Percentiles rank a stretch among this genome's conserved stretches.
phyloP scores from a whole-genome alignment of 2,113 vertebrate genomes.

The Vulpes vulpes region DNA sequence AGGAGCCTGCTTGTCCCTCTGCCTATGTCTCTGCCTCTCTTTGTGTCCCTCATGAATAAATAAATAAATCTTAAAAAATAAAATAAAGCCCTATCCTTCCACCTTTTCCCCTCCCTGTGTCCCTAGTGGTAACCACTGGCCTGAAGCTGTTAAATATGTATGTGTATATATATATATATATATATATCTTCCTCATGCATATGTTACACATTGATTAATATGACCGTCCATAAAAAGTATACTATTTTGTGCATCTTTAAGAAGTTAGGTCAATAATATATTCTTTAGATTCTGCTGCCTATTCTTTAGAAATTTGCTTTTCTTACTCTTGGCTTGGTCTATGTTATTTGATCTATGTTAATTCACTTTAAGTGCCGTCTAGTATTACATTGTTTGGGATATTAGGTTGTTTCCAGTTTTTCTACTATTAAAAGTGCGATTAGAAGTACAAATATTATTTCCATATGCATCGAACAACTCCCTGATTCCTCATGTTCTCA shows the following conservation, averaged over 20 bases:
- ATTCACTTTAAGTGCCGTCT: background rate
- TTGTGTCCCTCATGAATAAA: too few relatives aligned
- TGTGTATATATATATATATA: background rate
- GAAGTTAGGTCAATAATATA: background rate
- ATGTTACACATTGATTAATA: background rate
- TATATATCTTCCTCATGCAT: background rate
- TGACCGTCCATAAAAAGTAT: background rate
- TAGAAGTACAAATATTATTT: slow-evolving; percentile 54
- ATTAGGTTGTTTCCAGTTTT: background rate
- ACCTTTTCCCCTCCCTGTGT: background rate
- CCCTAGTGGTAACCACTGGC: background rate
- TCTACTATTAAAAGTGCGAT: background rate
- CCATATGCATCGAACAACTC: background rate
- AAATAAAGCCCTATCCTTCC: background rate
- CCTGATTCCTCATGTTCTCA: background rate
- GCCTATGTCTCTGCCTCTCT: too few relatives aligned
- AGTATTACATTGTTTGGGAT: slow-evolving; percentile 1
- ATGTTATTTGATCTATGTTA: background rate
- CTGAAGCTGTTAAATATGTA: background rate
- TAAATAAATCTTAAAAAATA: too few relatives aligned
- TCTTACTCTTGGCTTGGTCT: background rate
- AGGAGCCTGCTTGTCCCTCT: too few relatives aligned
- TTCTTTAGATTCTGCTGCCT: background rate
- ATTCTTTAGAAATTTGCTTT: slow-evolving; percentile 34
- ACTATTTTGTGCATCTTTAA: background rate